phyloP scores from a whole-genome alignment of 2,888 invertebrate genomes.

The Polymixis lichenea region DNA sequence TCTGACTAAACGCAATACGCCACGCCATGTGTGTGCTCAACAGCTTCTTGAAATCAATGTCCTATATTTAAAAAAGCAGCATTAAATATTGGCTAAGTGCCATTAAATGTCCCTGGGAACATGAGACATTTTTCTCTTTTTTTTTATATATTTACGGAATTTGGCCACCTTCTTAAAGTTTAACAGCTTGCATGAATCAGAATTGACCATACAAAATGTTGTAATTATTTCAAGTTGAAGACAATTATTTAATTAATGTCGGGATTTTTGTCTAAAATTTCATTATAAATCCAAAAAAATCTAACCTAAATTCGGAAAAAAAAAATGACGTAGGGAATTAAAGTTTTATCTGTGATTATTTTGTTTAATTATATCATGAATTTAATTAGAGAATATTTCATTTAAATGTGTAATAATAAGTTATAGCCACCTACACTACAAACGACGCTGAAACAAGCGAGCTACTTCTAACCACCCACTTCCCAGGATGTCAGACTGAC shows the following conservation, averaged over 20 bases:
- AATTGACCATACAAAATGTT: neutral
- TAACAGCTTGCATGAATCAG: neutral
- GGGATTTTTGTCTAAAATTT: neutral
- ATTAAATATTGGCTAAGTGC: neutral
- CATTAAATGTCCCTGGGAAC: neutral
- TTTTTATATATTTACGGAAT: too few relatives aligned
- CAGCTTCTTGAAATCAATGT: neutral
- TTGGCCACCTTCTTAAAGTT: neutral
- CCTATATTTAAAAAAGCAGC: neutral
- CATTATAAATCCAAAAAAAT: slow-evolving; percentile 1
- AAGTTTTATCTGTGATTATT: slow-evolving; percentile 33
- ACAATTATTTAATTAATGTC: neutral
- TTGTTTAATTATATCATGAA: slow-evolving; percentile 12
- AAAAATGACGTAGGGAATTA: slow-evolving; percentile 6
- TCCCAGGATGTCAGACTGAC: too few relatives aligned
- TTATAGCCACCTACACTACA: too few relatives aligned
- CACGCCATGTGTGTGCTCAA: neutral
- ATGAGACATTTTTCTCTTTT: neutral
- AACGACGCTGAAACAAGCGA: too few relatives aligned
- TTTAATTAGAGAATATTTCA: slow-evolving; percentile 6
- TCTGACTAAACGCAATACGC: neutral
- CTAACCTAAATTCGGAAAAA: neutral
- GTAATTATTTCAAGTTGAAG: neutral
- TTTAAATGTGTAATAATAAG: slow-evolving; percentile 7
- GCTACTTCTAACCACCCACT: too few relatives aligned